Evolutionary conservation across 1,140 invertebrate species (phyloP).

Genomic region (Sitophilus oryzae): DNA sequence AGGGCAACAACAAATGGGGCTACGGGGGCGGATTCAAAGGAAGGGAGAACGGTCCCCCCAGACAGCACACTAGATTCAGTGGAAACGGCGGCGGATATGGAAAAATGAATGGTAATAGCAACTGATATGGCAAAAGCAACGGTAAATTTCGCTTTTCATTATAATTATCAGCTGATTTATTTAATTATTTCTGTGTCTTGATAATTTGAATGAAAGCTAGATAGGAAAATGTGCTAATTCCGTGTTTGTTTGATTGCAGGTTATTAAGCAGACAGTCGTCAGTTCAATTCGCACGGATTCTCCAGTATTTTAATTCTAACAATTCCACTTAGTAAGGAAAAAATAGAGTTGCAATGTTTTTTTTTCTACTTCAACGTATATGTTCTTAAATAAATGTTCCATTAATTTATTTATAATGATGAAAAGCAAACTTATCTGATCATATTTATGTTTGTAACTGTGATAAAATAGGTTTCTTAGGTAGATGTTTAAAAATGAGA

Average conservation of each 20-base stretch:
- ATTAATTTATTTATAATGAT: neutral
- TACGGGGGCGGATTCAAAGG: constrained; percentile 15
- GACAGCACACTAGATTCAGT: constrained; percentile 28
- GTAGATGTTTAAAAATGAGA: too few relatives aligned
- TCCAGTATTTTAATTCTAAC: neutral
- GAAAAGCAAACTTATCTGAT: neutral
- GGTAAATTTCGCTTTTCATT: too few relatives aligned
- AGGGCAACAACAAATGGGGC: constrained; percentile 2
- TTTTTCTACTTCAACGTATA: neutral
- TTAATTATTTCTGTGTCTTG: neutral
- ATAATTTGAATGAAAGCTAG: neutral
- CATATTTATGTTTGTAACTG: neutral
- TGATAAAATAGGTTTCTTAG: too few relatives aligned
- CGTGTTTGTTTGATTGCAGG: neutral
- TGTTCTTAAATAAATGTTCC: neutral
- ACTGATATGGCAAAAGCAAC: neutral
- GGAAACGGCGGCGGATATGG: constrained; percentile 25
- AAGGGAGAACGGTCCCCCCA: constrained; percentile 27
- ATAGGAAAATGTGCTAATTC: neutral
- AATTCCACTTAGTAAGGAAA: neutral
- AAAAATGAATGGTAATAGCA: constrained; percentile 14
- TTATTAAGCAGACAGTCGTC: neutral
- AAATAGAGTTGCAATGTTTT: neutral
- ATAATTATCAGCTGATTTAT: neutral
- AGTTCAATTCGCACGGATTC: neutral